Evolutionary conservation across 2,888 invertebrate genomes (phyloP).

Genomic region (Melolontha melolontha): DNA sequence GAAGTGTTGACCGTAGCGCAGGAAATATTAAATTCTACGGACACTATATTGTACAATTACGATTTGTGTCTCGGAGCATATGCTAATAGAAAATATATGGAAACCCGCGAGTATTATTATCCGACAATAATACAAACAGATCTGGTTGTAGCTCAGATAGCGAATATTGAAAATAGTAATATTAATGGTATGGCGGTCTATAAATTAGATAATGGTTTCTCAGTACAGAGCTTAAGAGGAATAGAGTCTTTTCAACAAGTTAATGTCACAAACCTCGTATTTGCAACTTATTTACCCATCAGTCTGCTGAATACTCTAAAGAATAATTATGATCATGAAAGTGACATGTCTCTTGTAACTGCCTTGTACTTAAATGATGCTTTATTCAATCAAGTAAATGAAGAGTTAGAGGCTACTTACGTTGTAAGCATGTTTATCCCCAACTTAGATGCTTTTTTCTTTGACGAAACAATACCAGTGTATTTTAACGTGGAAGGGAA

Average conservation of each 20-base stretch:
- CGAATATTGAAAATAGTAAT: constrained; percentile 11
- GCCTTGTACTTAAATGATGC: constrained; percentile 24
- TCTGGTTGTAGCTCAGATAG: constrained; percentile 25
- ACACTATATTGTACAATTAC: constrained; percentile 31
- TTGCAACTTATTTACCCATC: constrained; percentile 33
- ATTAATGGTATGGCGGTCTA: constrained; percentile 40
- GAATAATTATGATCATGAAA: background rate
- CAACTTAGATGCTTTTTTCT: background rate
- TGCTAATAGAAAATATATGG: background rate
- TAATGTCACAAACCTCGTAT: constrained; percentile 5
- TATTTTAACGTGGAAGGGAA: constrained; percentile 6
- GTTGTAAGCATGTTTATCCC: constrained; percentile 27
- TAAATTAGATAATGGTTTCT: background rate
- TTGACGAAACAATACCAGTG: background rate
- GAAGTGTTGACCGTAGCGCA: constrained; percentile 21
- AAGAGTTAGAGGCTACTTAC: background rate
- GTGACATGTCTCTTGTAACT: constrained; percentile 20
- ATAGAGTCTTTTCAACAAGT: constrained; percentile 10
- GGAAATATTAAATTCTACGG: constrained; percentile 37
- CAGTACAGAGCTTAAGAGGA: constrained; percentile 6
- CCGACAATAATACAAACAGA: constrained; percentile 14
- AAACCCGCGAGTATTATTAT: background rate
- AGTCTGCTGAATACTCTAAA: background rate
- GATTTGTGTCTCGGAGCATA: constrained; percentile 14
- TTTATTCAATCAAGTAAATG: constrained; percentile 15